Percentiles rank a stretch among this genome's conserved stretches.
Conservation (phyloP, 2,888 invertebrate genomes). For the Zygogramma bicolorata region DNA sequence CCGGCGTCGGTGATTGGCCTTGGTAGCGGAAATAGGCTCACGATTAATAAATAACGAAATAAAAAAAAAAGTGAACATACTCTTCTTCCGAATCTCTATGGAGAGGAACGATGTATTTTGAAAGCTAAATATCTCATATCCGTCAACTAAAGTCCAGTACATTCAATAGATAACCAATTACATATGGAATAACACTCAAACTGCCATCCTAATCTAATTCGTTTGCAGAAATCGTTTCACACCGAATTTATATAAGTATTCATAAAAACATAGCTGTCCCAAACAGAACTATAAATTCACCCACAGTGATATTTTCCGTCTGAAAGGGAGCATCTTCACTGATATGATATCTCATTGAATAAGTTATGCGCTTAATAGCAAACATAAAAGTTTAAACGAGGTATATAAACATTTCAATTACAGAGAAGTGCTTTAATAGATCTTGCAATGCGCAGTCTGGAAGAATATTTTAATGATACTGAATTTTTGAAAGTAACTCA, state of each 20-base stretch:
- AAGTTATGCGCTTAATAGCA: slow-evolving; percentile 19
- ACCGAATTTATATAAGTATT: slow-evolving; percentile 19
- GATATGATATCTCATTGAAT: slow-evolving; percentile 17
- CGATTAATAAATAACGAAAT: no score
- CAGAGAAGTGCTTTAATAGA: slow-evolving; percentile 4
- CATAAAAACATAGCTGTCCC: slow-evolving; percentile 19
- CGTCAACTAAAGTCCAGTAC: no score
- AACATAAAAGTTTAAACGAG: slow-evolving; percentile 15
- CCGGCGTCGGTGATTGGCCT: no score
- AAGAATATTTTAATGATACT: slow-evolving; percentile 11
- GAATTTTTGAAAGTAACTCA: not conserved
- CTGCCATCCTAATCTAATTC: slow-evolving; percentile 9
- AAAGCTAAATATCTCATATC: no score
- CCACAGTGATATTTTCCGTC: slow-evolving; percentile 16
- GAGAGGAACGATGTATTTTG: no score
- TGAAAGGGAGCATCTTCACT: not conserved
- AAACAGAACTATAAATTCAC: slow-evolving; percentile 22
- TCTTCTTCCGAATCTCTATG: no score
- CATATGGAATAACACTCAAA: not conserved
- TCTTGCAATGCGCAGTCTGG: slow-evolving; percentile 1
- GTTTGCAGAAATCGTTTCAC: slow-evolving; percentile 12
- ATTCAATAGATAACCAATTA: not conserved
- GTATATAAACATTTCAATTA: slow-evolving; percentile 18
- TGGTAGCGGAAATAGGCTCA: no score
- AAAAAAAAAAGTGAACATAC: no score